Conservation (phyloP, 2,113 vertebrate genomes). For the Galbula dea region DNA sequence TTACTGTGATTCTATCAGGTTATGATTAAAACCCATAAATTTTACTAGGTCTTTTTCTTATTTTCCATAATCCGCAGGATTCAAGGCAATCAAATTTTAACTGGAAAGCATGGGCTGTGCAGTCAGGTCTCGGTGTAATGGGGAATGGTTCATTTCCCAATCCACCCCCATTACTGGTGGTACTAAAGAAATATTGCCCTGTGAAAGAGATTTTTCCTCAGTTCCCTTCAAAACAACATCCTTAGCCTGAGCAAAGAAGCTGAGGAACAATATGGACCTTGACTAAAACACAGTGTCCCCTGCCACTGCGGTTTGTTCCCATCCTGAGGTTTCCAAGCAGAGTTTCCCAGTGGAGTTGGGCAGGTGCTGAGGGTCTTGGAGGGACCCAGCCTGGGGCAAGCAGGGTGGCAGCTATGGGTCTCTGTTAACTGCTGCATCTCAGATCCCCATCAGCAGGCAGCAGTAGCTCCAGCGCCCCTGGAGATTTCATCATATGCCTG, state of each 20-base stretch:
- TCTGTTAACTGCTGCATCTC: background rate
- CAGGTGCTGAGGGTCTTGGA: background rate
- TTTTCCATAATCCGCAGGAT: conserved; percentile 43
- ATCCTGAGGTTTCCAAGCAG: background rate
- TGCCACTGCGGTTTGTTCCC: background rate
- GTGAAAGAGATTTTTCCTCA: conserved; percentile 26
- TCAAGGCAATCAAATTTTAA: conserved; percentile 56
- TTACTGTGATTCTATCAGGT: conserved; percentile 32
- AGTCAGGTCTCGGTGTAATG: conserved; percentile 10
- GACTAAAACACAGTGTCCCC: background rate
- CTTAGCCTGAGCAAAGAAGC: background rate
- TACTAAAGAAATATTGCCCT: conserved; percentile 52
- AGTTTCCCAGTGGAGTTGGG: background rate
- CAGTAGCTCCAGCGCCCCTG: background rate
- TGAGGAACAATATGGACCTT: background rate
- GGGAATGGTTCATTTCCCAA: background rate
- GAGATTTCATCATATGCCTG: conserved; percentile 1
- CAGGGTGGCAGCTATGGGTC: background rate
- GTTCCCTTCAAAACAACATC: background rate
- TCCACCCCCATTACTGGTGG: conserved; percentile 16
- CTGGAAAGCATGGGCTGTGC: background rate
- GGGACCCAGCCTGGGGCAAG: background rate
- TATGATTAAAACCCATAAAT: conserved; percentile 63
- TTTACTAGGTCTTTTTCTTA: conserved; percentile 47
- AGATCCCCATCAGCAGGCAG: background rate